These are phyloP conservation scores for Drosophila varians DNA, from an alignment of 1,140 invertebrate species.

Conservation along the genomic window DNA sequence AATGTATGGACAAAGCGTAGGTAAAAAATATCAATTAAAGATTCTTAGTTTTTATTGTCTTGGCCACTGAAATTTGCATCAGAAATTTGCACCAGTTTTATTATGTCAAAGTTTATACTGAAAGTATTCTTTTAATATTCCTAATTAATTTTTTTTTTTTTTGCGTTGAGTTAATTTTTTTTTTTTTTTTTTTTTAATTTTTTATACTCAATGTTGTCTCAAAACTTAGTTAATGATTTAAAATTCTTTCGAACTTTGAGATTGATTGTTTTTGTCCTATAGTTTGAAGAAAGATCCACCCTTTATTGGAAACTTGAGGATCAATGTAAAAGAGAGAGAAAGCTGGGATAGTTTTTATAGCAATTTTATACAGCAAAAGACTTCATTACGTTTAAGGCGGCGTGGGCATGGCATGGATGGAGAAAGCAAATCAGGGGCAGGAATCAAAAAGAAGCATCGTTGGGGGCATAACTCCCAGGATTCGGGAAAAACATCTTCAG, in stretches of 20 bases:
- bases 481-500: constrained; percentile 22
- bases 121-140: neutral
- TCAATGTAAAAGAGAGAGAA: constrained; percentile 12
- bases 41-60: neutral
- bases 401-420: constrained; percentile 19
- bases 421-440: constrained; percentile 11
- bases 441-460: constrained; percentile 25
- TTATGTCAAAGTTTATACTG: too few species aligned
- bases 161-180: neutral
- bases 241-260: neutral
- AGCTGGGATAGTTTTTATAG: constrained; percentile 74
- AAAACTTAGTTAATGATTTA: too few species aligned
- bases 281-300: neutral
- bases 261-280: neutral
- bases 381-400: constrained; percentile 76
- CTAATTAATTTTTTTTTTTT: neutral
- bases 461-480: constrained; percentile 2
- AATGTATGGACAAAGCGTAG: neutral
- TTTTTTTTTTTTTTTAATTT: neutral
- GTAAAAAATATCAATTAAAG: neutral
- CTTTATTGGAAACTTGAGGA: constrained; percentile 5
- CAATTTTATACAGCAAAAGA: constrained; percentile 81
- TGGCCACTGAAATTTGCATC: neutral
- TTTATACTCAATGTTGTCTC: too few species aligned
- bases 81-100: neutral